Conservation (phyloP, 2,888 invertebrate genomes). For the Xanthia icteritia region DNA sequence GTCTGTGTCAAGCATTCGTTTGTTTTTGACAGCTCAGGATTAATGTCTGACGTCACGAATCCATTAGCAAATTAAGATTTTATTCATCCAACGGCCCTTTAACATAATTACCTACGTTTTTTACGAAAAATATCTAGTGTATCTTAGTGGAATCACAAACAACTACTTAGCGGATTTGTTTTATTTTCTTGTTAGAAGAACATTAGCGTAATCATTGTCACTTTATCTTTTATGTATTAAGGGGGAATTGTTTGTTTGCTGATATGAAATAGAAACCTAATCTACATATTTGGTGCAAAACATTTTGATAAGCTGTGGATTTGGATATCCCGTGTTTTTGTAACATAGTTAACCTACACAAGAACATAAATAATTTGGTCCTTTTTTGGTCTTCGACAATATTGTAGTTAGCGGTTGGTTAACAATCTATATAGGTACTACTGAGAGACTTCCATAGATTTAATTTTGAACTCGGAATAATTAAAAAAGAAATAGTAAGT, state of each 20-base stretch:
- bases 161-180: constrained; percentile 1
- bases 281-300: constrained; percentile 10
- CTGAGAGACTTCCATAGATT: neutral
- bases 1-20: constrained; percentile 46
- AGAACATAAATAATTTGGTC: neutral
- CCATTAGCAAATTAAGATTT: constrained; percentile 66
- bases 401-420: no score
- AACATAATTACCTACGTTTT: constrained; percentile 48
- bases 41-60: constrained; percentile 49
- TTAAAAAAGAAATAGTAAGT: neutral
- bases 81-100: constrained; percentile 43
- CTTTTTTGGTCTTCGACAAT: neutral
- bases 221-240: constrained; percentile 29
- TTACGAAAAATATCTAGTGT: constrained; percentile 10
- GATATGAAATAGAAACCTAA: constrained; percentile 7
- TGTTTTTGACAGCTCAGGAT: constrained; percentile 60
- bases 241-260: constrained; percentile 15
- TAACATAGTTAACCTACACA: neutral
- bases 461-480: neutral
- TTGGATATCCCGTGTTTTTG: no score
- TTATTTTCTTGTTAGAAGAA: constrained; percentile 32
- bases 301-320: neutral
- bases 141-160: constrained; percentile 17
- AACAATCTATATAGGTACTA: neutral
- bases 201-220: constrained; percentile 32